phyloP scores from a whole-genome alignment of 2,888 invertebrate species.

The Bimastos eiseni region DNA sequence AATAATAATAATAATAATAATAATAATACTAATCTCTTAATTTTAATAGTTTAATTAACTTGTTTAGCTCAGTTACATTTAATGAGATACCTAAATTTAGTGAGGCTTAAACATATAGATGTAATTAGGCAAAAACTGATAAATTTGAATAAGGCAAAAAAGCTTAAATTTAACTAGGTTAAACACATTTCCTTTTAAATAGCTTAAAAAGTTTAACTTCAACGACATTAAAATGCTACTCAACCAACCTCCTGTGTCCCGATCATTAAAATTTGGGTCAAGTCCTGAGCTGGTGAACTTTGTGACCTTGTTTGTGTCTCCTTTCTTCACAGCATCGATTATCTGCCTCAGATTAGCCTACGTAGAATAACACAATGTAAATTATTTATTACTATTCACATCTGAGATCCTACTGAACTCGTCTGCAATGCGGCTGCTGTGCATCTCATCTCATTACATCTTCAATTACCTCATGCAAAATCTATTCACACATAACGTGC shows the following conservation, averaged over 20 bases:
- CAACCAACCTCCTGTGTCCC: slow-evolving; percentile 82
- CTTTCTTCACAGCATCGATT: slow-evolving; percentile 88
- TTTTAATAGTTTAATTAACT: background rate
- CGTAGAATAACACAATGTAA: slow-evolving; percentile 35
- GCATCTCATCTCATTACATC: too few relatives aligned
- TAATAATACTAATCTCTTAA: too few relatives aligned
- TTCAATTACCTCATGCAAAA: too few relatives aligned
- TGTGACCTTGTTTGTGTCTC: slow-evolving; percentile 90
- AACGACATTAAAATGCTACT: background rate
- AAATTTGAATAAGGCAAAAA: background rate
- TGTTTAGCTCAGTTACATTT: background rate
- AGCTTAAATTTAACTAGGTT: background rate
- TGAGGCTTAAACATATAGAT: background rate
- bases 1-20: too few relatives aligned
- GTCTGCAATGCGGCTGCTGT: too few relatives aligned
- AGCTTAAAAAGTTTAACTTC: background rate
- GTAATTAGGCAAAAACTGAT: background rate
- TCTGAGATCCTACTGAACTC: too few relatives aligned
- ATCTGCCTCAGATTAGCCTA: slow-evolving; percentile 89
- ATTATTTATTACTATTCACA: too few relatives aligned
- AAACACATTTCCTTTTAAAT: background rate
- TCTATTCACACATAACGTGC: too few relatives aligned
- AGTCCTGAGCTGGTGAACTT: slow-evolving; percentile 95
- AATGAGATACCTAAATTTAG: background rate
- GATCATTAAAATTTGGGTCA: slow-evolving; percentile 98